Conservation (phyloP, 1,140 invertebrate genomes). For the Drosophila teissieri region DNA sequence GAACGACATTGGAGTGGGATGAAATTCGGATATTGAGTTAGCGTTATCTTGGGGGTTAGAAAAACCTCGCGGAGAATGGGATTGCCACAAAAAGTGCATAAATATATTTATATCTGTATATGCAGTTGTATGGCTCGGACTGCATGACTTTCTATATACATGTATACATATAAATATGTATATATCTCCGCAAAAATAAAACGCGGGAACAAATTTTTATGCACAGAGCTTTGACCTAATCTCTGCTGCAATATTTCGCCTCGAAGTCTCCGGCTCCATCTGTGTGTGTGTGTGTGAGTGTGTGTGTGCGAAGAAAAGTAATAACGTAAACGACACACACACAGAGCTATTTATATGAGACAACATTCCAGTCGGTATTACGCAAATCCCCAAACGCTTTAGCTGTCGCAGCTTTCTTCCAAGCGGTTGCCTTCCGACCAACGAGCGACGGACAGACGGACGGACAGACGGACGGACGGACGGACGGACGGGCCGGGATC, state of each 20-base stretch:
- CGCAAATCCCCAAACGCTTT: slow-evolving; percentile 80
- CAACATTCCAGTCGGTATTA: slow-evolving; percentile 81
- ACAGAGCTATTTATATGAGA: slow-evolving; percentile 78
- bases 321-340: slow-evolving; percentile 75
- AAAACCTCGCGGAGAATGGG: no score
- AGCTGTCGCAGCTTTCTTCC: slow-evolving; percentile 81
- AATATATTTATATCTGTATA: not conserved
- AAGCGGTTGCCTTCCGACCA: slow-evolving; percentile 75
- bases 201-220: slow-evolving; percentile 47
- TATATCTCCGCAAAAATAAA: slow-evolving; percentile 56
- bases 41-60: no score
- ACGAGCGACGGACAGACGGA: slow-evolving; percentile 28
- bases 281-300: slow-evolving; percentile 1
- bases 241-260: slow-evolving; percentile 78
- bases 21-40: no score
- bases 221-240: slow-evolving; percentile 81
- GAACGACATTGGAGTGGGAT: no score
- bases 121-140: not conserved
- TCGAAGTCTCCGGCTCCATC: slow-evolving; percentile 27
- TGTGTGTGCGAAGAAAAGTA: slow-evolving; percentile 63
- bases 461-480: slow-evolving; percentile 27
- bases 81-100: not conserved
- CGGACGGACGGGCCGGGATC: slow-evolving; percentile 18
- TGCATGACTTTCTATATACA: slow-evolving; percentile 12
- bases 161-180: not conserved